Base-by-base conservation (phyloP, 2,797 vertebrate species). In the Hyperoplus immaculatus region DNA sequence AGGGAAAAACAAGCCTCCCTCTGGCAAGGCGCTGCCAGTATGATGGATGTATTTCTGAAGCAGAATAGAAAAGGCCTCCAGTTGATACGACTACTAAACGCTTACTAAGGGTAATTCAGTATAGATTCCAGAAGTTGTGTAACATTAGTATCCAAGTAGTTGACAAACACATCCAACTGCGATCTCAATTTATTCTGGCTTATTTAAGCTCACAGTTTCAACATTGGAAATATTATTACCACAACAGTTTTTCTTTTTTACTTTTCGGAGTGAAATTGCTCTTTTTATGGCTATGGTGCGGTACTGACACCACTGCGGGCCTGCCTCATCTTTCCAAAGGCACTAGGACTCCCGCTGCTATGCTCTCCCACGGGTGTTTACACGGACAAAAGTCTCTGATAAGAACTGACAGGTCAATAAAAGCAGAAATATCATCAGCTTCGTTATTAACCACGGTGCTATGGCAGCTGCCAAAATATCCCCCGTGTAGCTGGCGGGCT, bases 401-500 rank as follows among this genome's bases (percentile, higher is more conserved):
- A 89, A 93, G 88, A 94, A 93, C 87, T 94, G 95, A 95, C 94
- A 94, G 90, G 92, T 92, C 78, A 93, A 94, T 96, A 96, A 95
- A 94, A 96, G 82, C 86, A 65, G 87, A 92, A 89, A 94, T 91
- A 86, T 84, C 90, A 93, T 95, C 94, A 85, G 88, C 92, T 93
- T 72, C 69, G 80, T 92, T 78, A 89, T 90, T 84, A 93, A 91
- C 87, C 78, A 43, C 50, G 36, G 46, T 36, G 8, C 74, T 76
- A 29, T 29, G 88, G 88, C 91, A 95, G 94, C 93, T 94, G 91
- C 93, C 88, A 92, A 88, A 90, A 92, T 93, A 94, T 91, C 92
- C 87, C 81, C 80, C 79, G 68, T 70, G 68, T 58, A 60, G 67
- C 80, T 75, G 81, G 55, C 86, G 80, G 80, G 69, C 94, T 94